phyloP scores from a whole-genome alignment of 2,888 invertebrate species.

The Apotomis turbidana region DNA sequence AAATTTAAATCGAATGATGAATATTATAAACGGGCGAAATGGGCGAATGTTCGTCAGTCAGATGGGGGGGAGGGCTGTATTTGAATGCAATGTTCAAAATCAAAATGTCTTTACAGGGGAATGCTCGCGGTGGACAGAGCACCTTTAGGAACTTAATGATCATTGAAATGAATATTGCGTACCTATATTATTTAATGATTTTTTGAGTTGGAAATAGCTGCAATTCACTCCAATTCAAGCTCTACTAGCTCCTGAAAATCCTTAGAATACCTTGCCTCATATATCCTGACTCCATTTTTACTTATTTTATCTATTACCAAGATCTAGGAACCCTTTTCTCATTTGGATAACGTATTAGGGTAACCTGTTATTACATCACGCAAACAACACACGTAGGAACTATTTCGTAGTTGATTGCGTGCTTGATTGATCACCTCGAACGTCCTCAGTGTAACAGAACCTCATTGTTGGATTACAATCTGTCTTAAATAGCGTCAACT shows the following conservation, averaged over 20 bases:
- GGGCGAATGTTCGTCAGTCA: too few relatives aligned
- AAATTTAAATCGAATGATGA: too few relatives aligned
- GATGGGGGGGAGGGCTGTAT: too few relatives aligned
- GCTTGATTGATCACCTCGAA: conserved; percentile 29
- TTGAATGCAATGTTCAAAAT: too few relatives aligned
- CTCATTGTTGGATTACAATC: conserved; percentile 17
- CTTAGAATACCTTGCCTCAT: background rate
- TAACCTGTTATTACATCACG: conserved; percentile 23
- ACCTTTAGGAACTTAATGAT: too few relatives aligned
- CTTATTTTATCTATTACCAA: background rate
- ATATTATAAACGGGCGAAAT: too few relatives aligned
- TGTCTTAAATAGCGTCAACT: conserved; percentile 18
- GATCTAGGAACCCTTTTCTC: conserved; percentile 12
- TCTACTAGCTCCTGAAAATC: background rate
- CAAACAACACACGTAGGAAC: conserved; percentile 6
- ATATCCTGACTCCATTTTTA: background rate
- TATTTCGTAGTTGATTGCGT: conserved; percentile 12
- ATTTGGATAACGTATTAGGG: conserved; percentile 6
- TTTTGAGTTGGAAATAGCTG: background rate
- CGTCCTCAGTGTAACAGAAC: conserved; percentile 8
- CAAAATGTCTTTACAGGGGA: too few relatives aligned
- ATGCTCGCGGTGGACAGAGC: too few relatives aligned
- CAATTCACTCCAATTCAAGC: background rate
- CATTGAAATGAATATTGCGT: too few relatives aligned
- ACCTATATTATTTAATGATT: too few relatives aligned